Conservation (phyloP, 2,888 invertebrate genomes). For the Nephrocerus scutellatus region DNA sequence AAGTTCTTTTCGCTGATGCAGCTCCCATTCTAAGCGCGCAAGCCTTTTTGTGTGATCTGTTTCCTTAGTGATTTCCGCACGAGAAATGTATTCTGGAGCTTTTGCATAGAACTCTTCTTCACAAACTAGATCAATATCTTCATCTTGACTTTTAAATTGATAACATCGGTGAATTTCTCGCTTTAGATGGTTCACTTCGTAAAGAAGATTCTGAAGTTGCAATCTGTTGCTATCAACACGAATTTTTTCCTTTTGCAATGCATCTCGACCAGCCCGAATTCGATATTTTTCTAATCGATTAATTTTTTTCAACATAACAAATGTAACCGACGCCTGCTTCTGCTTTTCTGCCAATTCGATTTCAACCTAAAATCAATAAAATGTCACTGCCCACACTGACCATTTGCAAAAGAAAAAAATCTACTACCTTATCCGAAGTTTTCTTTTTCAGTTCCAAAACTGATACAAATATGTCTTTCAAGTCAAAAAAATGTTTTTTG, state of each 20-base stretch:
- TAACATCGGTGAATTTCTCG: constrained; percentile 93
- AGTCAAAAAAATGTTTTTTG: constrained; percentile 53
- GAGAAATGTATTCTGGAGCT: constrained; percentile 51
- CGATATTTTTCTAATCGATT: constrained; percentile 86
- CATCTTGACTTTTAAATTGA: constrained; percentile 92
- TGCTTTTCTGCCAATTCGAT: constrained; percentile 61
- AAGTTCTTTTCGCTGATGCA: constrained; percentile 77
- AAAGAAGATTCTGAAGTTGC: constrained; percentile 85
- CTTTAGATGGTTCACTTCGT: constrained; percentile 88
- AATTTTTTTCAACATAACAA: constrained; percentile 80
- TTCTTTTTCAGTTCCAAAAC: constrained; percentile 61
- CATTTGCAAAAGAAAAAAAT: constrained; percentile 15
- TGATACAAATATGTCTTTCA: constrained; percentile 61
- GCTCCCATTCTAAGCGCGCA: constrained; percentile 85
- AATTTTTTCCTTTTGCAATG: constrained; percentile 73
- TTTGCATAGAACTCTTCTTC: constrained; percentile 75
- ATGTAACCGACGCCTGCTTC: constrained; percentile 65
- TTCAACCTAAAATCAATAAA: constrained; percentile 48
- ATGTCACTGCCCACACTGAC: no score
- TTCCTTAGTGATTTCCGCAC: constrained; percentile 58
- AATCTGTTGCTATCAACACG: constrained; percentile 85
- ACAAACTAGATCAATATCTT: constrained; percentile 80
- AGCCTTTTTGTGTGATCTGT: constrained; percentile 75
- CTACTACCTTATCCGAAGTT: constrained; percentile 49
- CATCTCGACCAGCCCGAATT: constrained; percentile 74